Evolutionary conservation across 2,888 invertebrate genomes (phyloP).

Genomic region (Drosophila rellima): DNA sequence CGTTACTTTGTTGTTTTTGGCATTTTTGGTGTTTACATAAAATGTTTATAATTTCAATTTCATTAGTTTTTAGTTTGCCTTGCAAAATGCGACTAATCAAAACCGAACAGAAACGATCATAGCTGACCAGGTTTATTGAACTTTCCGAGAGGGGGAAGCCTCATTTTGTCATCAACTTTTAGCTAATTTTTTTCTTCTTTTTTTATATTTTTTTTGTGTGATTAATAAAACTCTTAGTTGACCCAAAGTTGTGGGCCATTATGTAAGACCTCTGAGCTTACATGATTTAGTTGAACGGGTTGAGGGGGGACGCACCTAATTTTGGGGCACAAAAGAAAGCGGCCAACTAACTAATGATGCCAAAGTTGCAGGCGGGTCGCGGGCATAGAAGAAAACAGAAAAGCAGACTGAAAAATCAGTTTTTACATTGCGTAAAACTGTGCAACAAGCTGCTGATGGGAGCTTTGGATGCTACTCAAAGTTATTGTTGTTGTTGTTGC

Average conservation of each 20-base stretch:
- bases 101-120: conserved; percentile 22
- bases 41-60: conserved; percentile 80
- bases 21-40: conserved; percentile 70
- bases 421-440: conserved; percentile 69
- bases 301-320: conserved; percentile 10
- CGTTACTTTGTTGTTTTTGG: conserved; percentile 20
- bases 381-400: background rate
- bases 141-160: conserved; percentile 24
- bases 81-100: conserved; percentile 62
- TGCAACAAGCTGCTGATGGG: conserved; percentile 67
- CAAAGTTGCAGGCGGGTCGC: conserved; percentile 50
- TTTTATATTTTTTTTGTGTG: conserved; percentile 36
- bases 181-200: conserved; percentile 53
- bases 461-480: conserved; percentile 36
- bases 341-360: conserved; percentile 71
- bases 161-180: conserved; percentile 57
- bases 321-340: conserved; percentile 71
- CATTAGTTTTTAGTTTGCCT: conserved; percentile 62
- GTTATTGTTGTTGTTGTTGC: conserved; percentile 23
- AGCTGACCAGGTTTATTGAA: conserved; percentile 65
- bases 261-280: conserved; percentile 58
- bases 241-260: conserved; percentile 63
- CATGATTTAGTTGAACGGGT: conserved; percentile 61
- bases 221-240: conserved; percentile 71
- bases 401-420: conserved; percentile 41